Base-by-base conservation (phyloP, 2,113 vertebrate species). In the Formicarius rufipectus region DNA sequence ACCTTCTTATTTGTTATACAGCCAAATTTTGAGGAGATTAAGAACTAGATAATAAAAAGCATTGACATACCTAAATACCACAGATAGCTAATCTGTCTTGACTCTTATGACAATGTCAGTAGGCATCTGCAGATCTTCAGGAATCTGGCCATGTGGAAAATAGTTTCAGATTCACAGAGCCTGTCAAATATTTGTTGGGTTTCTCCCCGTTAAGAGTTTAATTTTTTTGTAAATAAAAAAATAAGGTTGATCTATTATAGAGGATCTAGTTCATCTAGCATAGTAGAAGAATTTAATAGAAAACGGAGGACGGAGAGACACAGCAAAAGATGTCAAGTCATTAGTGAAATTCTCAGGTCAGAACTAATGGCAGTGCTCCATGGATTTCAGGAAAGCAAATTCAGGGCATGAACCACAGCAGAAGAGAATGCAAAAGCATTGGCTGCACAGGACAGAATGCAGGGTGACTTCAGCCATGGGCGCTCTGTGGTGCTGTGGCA, bases 11-110 rank as follows among this genome's bases (percentile, higher is more conserved):
- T 75, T 76, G 44, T 73, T 72, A 66, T 30, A 58, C 24, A 45
- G 58, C 17, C 49, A 85, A 44, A 42, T 81, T 84, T 91, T 77
- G 37, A 94, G 25, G 59, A 64, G 44, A 79, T 94, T 80, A 91
- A 66, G 28, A 16, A 37, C 13, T 53, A 79, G 71, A 59, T 73
- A 72, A 24, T 37, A 87, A 84, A 82, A 56, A 39, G n/a, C 35
- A 71, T 13, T 90, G 73, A 62, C n/a, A 37, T 83, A 60, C 27
- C 14, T 52, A 90, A 82, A 62, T 69, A 75, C 53, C 60, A 74
- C 23, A 64, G 33, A 27, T 16, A 62, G 14, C 27, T 88, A 69
- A 91, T 72, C 66, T 92, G 13, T 25, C 53, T 84, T 89, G 73
- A 78, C 58, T 90, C 39, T 64, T 88, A 71, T 1, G 9, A 58